These are phyloP conservation scores for Corydoras sp. DNA, from an alignment of 2,113 vertebrate genomes.

Conservation along the genomic window DNA sequence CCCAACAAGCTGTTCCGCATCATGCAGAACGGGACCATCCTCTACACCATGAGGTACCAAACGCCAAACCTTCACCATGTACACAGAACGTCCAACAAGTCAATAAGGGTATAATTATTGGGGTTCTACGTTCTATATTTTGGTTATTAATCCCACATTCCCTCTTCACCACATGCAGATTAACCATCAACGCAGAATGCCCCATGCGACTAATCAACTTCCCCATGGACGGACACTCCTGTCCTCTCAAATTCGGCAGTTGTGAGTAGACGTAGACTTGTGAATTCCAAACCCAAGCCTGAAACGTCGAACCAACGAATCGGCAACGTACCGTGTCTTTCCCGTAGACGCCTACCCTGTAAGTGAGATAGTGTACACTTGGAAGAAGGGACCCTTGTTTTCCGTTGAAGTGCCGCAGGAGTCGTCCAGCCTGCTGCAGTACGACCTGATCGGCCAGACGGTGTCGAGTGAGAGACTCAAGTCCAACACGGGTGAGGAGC, in stretches of 20 bases:
- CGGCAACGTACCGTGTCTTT: too few relatives aligned
- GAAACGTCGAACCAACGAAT: too few relatives aligned
- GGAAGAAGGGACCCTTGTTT: slow-evolving; percentile 72
- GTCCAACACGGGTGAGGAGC: slow-evolving; percentile 67
- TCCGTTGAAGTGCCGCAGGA: slow-evolving; percentile 76
- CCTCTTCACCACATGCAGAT: slow-evolving; percentile 47
- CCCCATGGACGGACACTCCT: slow-evolving; percentile 76
- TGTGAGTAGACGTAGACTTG: slow-evolving; percentile 58
- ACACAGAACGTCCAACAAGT: too few relatives aligned
- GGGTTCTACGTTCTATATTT: too few relatives aligned
- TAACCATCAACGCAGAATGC: slow-evolving; percentile 77
- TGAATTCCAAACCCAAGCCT: too few relatives aligned
- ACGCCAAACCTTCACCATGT: too few relatives aligned
- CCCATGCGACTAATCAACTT: slow-evolving; percentile 79
- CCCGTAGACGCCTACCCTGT: slow-evolving; percentile 71
- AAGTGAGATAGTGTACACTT: slow-evolving; percentile 75
- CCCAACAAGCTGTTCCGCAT: slow-evolving; percentile 81
- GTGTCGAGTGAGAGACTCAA: slow-evolving; percentile 72
- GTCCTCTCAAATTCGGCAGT: slow-evolving; percentile 77
- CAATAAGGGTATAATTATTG: too few relatives aligned
- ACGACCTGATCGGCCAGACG: slow-evolving; percentile 73
- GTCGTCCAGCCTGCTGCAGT: slow-evolving; percentile 73
- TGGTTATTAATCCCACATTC: background rate
- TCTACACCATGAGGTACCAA: slow-evolving; percentile 77
- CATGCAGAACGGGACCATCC: slow-evolving; percentile 80